phyloP scores from a whole-genome alignment of 2,797 vertebrate species.

The Sus cebifrons region DNA sequence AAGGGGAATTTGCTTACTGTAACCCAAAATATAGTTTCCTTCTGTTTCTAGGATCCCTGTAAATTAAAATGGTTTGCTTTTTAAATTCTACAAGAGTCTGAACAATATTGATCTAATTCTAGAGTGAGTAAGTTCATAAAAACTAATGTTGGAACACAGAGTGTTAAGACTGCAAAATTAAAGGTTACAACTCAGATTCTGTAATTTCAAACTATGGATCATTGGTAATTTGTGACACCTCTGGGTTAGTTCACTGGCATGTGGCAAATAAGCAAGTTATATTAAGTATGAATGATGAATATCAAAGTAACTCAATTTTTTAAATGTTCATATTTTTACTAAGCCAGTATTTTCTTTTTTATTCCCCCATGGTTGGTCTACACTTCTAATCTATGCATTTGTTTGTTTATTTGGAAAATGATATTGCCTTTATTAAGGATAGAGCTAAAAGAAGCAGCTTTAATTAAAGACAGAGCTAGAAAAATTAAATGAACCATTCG shows the following conservation, averaged over 20 bases:
- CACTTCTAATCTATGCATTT: not conserved
- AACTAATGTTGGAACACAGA: conserved; percentile 79
- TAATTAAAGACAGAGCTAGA: not conserved
- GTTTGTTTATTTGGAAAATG: conserved; percentile 12
- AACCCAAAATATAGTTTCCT: conserved; percentile 4
- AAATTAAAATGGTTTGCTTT: not conserved
- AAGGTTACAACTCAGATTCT: conserved; percentile 87
- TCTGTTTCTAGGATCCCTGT: not conserved
- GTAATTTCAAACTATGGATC: conserved; percentile 89
- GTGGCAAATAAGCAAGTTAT: conserved; percentile 82
- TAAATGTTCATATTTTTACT: conserved; percentile 67
- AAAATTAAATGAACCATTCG: not conserved
- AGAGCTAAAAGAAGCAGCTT: not conserved
- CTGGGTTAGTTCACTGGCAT: conserved; percentile 81
- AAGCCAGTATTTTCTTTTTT: conserved; percentile 35
- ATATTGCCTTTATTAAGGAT: not conserved
- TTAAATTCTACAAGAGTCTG: conserved; percentile 80
- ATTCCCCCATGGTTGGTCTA: not conserved
- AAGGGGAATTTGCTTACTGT: not conserved
- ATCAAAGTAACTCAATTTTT: conserved; percentile 63
- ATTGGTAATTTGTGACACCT: conserved; percentile 85
- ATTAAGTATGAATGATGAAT: conserved; percentile 86
- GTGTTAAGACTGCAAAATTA: conserved; percentile 83
- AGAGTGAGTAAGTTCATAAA: conserved; percentile 86
- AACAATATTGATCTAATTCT: conserved; percentile 77